Base-by-base conservation (phyloP, 2,113 vertebrate genomes). In the Danionella cerebrum region DNA sequence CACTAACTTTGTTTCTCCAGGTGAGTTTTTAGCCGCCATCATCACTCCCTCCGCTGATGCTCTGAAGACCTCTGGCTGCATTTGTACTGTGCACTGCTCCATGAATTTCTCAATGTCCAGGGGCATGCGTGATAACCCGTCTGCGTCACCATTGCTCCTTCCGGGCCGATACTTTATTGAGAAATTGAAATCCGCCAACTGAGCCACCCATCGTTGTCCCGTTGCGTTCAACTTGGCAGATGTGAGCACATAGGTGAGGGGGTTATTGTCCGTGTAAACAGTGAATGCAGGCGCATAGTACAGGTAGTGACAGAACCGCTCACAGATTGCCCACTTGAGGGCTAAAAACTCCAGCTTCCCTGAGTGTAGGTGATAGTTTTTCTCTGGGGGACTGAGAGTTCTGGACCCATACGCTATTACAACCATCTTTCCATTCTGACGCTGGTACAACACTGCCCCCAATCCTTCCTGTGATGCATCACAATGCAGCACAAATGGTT, bases 161-260 rank as follows among this genome's bases (percentile, higher is more conserved):
- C 72, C 72, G 36, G 67, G 62, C 10, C 22, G 29, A 11, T 53
- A 71, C n/a, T 29, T 22, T 9, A 73, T 58, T 2, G 64, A 51
- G 22, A 76, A 47, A 31, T 65, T 50, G 38, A 19, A 66, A 6
- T 70, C 11, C 7, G 52, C 71, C 14, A 66, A 14, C 36, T 76
- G 4, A 31, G 29, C 29, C 29, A 31, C 29, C 29, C 29, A 31
- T 31, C 29, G 3, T 4, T 31, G 7, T 31, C 29, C 65, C 12
- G 58, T 44, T 1, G 70, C 65, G 3, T 76, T 72, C 19, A 72
- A 60, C 16, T 69, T 76, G 36, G 51, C 51, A 1, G 44, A 31
- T 0, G 57, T 69, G 19, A 63, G 55, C 2, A 72, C 25, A 55
- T 71, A 65, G 5, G 39, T 75, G 9, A 75, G 29, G 3, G 47